Evolutionary conservation across 2,888 invertebrate genomes (phyloP), one percentile per base, ranked within the genome.

Genomic region (Protophormia terraenovae): DNA sequence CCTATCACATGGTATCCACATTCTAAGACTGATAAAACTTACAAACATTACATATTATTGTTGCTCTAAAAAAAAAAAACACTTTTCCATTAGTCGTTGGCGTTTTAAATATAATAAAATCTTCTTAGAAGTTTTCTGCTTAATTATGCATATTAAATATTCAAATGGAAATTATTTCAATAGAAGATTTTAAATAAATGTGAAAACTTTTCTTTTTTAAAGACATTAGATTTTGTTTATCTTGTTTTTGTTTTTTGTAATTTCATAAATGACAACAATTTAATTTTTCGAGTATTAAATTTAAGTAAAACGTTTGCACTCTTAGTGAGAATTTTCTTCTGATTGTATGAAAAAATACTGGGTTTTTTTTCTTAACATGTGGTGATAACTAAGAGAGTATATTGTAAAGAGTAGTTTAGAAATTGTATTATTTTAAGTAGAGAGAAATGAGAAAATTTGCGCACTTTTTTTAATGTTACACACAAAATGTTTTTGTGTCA

Each of bases 1-100:
- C n/a, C n/a, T 50, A 76, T 72, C 84, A 77, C 50, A 80, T 84
- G 77, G 41, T 72, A 58, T 67, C 47, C 29, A 50, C 27, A 10
- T 35, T 5, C 16, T 14, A 27, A 16, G 19, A 14, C 7, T 35
- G 8, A 47, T 78, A n/a, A 32, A 58, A 12, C 19, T 29, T 55
- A 12, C 12, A 45, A 3, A 6, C 29, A 45, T 29, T 16, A 24
- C 0, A 19, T 47, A 35, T 60, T 60, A 47, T 32, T 12, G 45
- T 35, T 35, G 16, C 27, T 50, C 1, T 60, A 45, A 38, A n/a
- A n/a, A n/a, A n/a, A n/a, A n/a, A n/a, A n/a, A 73, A 47, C n/a
- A 12, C 16, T 67, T 58, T 24, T 2, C n/a, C 16, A 27, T 38
- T 22, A 24, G 16, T 45, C 14, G 60, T 29, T 38, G 7, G 16